These are phyloP conservation scores for Byasa hedistus DNA, from an alignment of 2,888 invertebrate genomes.

Conservation along the genomic window DNA sequence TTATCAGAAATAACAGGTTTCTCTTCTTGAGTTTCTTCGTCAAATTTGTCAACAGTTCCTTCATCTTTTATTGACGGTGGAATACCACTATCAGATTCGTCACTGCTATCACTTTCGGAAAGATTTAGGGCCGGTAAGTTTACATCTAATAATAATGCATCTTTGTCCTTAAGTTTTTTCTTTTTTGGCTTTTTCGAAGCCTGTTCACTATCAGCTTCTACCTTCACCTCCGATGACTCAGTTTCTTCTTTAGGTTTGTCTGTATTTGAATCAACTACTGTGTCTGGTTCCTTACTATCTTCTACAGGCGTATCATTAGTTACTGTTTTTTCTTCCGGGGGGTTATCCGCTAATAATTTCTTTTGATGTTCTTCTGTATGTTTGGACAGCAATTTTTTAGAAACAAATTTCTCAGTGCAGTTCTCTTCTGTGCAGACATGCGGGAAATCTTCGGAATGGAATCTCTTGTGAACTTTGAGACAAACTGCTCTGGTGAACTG, in stretches of 20 bases:
- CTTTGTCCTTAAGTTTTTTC: slow-evolving; percentile 72
- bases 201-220: slow-evolving; percentile 53
- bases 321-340: slow-evolving; percentile 51
- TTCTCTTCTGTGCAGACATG: slow-evolving; percentile 85
- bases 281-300: slow-evolving; percentile 54
- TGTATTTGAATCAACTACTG: slow-evolving; percentile 64
- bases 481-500: slow-evolving; percentile 88
- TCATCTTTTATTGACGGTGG: slow-evolving; percentile 46
- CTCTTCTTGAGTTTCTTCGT: slow-evolving; percentile 43
- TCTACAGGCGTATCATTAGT: slow-evolving; percentile 50
- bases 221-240: slow-evolving; percentile 56
- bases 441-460: slow-evolving; percentile 86
- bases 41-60: slow-evolving; percentile 40
- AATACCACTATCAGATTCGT: slow-evolving; percentile 78
- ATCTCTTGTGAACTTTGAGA: slow-evolving; percentile 90
- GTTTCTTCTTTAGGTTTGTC: slow-evolving; percentile 59
- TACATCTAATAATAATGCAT: slow-evolving; percentile 71
- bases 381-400: slow-evolving; percentile 86
- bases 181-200: slow-evolving; percentile 69
- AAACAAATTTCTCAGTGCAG: slow-evolving; percentile 89
- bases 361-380: slow-evolving; percentile 83
- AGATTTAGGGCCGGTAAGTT: slow-evolving; percentile 90
- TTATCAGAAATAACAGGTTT: slow-evolving; percentile 37
- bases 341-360: slow-evolving; percentile 54
- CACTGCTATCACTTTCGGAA: slow-evolving; percentile 91